Conservation (phyloP, 92 coral and sea anemone species). For the Porites cylindrica region DNA sequence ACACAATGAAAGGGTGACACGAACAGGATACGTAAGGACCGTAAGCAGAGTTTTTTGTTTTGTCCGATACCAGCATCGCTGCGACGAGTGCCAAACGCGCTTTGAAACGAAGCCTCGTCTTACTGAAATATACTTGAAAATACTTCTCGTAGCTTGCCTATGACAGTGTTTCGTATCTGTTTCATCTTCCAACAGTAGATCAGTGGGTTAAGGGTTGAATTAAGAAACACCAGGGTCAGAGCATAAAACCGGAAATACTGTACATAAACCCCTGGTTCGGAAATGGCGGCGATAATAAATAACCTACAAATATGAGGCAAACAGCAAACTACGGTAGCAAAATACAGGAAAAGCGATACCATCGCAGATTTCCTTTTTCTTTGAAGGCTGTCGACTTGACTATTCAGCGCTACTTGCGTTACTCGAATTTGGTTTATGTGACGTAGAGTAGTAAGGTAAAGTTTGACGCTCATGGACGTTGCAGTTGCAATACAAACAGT, state of each 20-base stretch:
- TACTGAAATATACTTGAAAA: background rate
- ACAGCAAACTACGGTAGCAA: background rate
- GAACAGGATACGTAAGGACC: too few species aligned
- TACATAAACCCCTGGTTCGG: background rate
- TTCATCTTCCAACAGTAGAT: constrained; percentile 3
- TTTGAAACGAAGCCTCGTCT: too few species aligned
- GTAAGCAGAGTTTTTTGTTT: too few species aligned
- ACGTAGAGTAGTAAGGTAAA: background rate
- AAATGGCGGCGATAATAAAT: background rate
- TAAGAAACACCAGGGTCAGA: background rate
- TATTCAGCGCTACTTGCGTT: background rate
- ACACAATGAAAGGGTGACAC: too few species aligned
- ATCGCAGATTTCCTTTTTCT: background rate
- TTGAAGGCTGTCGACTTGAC: background rate
- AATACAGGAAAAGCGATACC: background rate
- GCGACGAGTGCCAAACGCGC: too few species aligned
- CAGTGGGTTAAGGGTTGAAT: background rate
- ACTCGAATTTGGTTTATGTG: background rate
- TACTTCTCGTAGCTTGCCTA: background rate
- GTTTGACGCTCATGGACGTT: background rate
- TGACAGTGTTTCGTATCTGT: background rate
- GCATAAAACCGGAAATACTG: background rate
- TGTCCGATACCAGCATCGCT: too few species aligned
- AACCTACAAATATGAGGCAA: background rate
- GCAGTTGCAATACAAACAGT: background rate